Conservation (phyloP, 2,888 invertebrate species). For the Clistopyga incitator region DNA sequence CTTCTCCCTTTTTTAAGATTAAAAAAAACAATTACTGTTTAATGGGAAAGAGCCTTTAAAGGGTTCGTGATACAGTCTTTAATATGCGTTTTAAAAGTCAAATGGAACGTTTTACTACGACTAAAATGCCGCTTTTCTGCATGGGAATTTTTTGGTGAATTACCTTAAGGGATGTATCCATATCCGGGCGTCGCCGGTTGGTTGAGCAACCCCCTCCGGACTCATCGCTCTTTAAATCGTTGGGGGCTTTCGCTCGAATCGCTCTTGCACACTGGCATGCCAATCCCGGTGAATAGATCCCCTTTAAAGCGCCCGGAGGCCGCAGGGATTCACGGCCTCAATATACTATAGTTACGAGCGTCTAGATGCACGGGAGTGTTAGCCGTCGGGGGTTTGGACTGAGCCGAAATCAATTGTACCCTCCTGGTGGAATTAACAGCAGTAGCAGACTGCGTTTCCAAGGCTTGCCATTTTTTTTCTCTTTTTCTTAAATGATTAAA, state of each 20-base stretch:
- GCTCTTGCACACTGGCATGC: constrained; percentile 10
- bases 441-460: constrained; percentile 27
- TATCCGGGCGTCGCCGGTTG: constrained; percentile 27
- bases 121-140: not conserved
- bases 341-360: constrained; percentile 59
- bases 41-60: too few species aligned
- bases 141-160: not conserved
- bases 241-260: not conserved
- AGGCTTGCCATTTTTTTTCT: constrained; percentile 13
- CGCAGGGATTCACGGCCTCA: constrained; percentile 67
- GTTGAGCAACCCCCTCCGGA: constrained; percentile 14
- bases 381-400: constrained; percentile 57
- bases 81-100: not conserved
- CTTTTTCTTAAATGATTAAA: not conserved
- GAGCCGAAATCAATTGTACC: constrained; percentile 70
- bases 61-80: too few species aligned
- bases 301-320: constrained; percentile 69
- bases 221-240: constrained; percentile 52
- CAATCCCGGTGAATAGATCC: constrained; percentile 57
- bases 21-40: too few species aligned
- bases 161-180: constrained; percentile 55
- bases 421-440: constrained; percentile 61
- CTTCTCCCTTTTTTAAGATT: too few species aligned
- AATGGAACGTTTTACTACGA: not conserved
- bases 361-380: constrained; percentile 64